phyloP scores from a whole-genome alignment of 1,140 invertebrate species.

The Drosophila santomea region DNA sequence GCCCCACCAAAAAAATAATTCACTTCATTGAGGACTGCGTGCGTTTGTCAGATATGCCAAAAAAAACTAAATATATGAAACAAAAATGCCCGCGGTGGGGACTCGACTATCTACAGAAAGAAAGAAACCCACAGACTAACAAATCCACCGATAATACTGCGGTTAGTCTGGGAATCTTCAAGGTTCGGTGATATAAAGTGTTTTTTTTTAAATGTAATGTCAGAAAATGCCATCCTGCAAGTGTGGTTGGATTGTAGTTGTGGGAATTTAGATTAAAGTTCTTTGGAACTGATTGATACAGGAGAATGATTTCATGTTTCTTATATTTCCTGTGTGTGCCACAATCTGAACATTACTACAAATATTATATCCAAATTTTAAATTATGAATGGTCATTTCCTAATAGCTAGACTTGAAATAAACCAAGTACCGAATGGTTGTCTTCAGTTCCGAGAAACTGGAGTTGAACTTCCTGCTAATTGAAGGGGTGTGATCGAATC shows the following conservation, averaged over 20 bases:
- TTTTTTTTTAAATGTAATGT: neutral
- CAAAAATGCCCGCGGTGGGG: slow-evolving; percentile 14
- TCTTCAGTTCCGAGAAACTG: slow-evolving; percentile 2
- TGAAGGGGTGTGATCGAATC: slow-evolving; percentile 68
- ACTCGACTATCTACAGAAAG: slow-evolving; percentile 24
- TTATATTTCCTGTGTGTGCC: no score
- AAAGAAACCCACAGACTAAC: slow-evolving; percentile 21
- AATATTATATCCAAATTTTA: neutral
- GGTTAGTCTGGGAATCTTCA: slow-evolving; percentile 12
- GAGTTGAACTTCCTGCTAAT: slow-evolving; percentile 50
- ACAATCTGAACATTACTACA: no score
- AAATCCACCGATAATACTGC: slow-evolving; percentile 1
- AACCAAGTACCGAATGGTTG: slow-evolving; percentile 25
- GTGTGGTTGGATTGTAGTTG: no score
- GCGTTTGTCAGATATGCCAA: slow-evolving; percentile 32
- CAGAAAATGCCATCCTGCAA: neutral
- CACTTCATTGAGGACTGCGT: slow-evolving; percentile 41
- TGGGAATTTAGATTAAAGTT: neutral
- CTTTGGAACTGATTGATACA: no score
- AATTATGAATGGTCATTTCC: neutral
- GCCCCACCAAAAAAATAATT: slow-evolving; percentile 35
- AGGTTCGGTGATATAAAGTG: neutral
- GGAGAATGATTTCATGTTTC: no score
- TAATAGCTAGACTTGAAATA: neutral
- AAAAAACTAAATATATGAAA: slow-evolving; percentile 3